Base-by-base conservation (phyloP, 2,113 vertebrate species). In the Ondatra zibethicus region DNA sequence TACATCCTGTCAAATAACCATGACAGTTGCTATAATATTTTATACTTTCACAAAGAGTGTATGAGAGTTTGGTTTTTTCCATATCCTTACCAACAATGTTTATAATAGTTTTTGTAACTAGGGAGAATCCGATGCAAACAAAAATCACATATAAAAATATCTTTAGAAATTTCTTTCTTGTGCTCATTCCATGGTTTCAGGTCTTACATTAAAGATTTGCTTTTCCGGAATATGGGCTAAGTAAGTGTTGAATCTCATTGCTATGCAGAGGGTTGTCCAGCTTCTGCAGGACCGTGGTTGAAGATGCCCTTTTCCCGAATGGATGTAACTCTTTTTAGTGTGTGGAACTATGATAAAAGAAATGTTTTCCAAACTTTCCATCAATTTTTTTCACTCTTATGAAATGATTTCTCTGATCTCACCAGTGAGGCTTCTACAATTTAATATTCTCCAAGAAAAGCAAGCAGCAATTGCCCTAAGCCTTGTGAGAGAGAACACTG, bases 371-470 rank as follows among this genome's bases (percentile, higher is more conserved):
- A 81, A 88, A 85, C 29, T n/a, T 36, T 36, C 16, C 72, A 39
- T 65, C 36, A n/a, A n/a, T 95, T 68, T 86, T 92, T 55, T 55
- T 33, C 13, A 81, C 31, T 47, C 45, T 70, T 72, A 94, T 55
- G 31, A 96, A 89, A 42, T 2, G 76, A 1, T 75, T 92, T 84
- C 33, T 36, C 42, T 94, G 47, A 63, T 82, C 72, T 96, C 72
- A 33, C 31, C 13, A 73, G 39, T 76, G 72, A 92, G 47, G 8
- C 70, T 72, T 17, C 0, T 92, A 27, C 39, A 91, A 94, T 91
- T 94, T 93, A 95, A 88, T 96, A 89, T 77, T 82, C 78, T 63
- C 25, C 3, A 52, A 78, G 66, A 87, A 63, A 82, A 76, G 36
- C 39, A 94, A 70, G 75, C 65, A 91, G 5, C 16, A 89, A 84